phyloP scores from a whole-genome alignment of 2,113 vertebrate species.

The Malurus cyaneus region DNA sequence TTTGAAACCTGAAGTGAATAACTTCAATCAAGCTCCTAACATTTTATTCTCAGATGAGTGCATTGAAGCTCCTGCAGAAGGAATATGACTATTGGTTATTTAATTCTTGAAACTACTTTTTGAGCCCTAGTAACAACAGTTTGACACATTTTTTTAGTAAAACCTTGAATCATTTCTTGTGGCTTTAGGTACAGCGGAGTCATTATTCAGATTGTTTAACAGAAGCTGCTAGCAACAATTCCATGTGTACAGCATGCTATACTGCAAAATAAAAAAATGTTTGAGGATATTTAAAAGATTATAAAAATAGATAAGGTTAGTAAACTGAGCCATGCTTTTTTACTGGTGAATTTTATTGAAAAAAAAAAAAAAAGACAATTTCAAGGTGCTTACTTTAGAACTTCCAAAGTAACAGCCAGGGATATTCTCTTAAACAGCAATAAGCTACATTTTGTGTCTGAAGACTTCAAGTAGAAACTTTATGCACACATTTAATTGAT shows the following conservation, averaged over 20 bases:
- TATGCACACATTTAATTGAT: neutral
- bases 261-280: neutral
- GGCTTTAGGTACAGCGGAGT: neutral
- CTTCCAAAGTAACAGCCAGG: neutral
- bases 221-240: neutral
- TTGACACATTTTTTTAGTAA: neutral
- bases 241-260: neutral
- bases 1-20: neutral
- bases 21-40: neutral
- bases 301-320: neutral
- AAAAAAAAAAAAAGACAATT: neutral
- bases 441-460: neutral
- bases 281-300: neutral
- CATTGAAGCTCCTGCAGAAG: neutral
- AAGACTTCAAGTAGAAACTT: neutral
- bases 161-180: neutral
- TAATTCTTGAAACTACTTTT: neutral
- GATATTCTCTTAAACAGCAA: neutral
- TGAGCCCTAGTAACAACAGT: neutral
- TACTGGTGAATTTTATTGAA: neutral
- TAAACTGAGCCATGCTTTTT: neutral
- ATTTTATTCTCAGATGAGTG: neutral
- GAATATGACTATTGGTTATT: neutral
- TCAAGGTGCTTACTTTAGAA: neutral
- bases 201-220: neutral